Percentiles rank a stretch among this genome's conserved stretches.
These are phyloP conservation scores for Artibeus lituratus DNA, from an alignment of 2,797 vertebrate genomes.

Conservation along the genomic window DNA sequence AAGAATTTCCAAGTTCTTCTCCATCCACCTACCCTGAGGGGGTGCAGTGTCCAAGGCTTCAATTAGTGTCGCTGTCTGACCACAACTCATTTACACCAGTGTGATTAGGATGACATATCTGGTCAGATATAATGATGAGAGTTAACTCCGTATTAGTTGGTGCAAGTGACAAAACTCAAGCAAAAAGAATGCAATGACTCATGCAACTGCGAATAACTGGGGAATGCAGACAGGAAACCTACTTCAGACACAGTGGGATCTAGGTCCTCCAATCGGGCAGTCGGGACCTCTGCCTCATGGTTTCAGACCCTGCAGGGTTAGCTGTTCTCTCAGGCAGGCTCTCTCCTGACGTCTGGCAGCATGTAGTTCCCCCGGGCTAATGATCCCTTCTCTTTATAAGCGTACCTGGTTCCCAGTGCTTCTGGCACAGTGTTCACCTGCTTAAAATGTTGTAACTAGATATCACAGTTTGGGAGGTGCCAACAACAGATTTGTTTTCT, in stretches of 20 bases:
- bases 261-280: neutral
- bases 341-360: neutral
- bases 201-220: neutral
- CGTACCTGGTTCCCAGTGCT: neutral
- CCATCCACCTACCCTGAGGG: neutral
- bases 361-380: neutral
- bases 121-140: neutral
- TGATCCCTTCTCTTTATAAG: neutral
- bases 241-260: neutral
- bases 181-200: neutral
- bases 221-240: neutral
- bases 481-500: neutral
- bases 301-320: neutral
- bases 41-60: neutral
- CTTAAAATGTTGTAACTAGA: neutral
- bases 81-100: neutral
- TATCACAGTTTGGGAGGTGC: neutral
- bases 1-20: neutral
- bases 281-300: neutral
- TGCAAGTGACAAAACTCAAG: neutral
- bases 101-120: neutral
- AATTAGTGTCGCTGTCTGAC: neutral
- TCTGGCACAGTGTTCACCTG: neutral
- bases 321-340: neutral
- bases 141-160: neutral